Percentiles rank a stretch among this genome's conserved stretches.
These are phyloP conservation scores for Glomeris maerens DNA, from an alignment of 1,140 invertebrate genomes.

Conservation along the genomic window DNA sequence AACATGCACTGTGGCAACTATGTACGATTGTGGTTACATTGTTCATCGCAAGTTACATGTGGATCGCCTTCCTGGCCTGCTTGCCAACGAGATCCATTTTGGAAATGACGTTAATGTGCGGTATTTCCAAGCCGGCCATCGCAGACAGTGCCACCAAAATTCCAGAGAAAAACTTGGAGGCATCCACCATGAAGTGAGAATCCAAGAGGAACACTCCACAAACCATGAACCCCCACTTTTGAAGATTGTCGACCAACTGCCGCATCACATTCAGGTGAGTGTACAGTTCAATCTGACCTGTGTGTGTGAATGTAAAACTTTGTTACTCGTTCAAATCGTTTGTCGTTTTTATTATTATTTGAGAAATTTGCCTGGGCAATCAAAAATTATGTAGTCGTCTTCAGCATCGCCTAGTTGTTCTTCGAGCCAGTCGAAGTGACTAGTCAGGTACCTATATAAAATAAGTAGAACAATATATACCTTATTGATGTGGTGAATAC, in stretches of 20 bases:
- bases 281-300: conserved; percentile 92
- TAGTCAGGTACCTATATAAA: conserved; percentile 57
- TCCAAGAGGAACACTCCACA: conserved; percentile 89
- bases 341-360: too few species aligned
- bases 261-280: conserved; percentile 85
- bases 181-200: conserved; percentile 93
- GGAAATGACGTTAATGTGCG: conserved; percentile 84
- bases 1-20: conserved; percentile 4
- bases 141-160: conserved; percentile 86
- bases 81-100: conserved; percentile 91
- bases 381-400: conserved; percentile 91
- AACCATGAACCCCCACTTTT: conserved; percentile 67
- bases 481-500: not conserved
- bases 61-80: conserved; percentile 58
- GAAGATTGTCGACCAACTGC: conserved; percentile 61
- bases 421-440: conserved; percentile 82
- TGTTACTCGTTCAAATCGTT: not conserved
- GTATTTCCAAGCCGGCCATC: conserved; percentile 90
- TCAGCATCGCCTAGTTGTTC: conserved; percentile 61
- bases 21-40: not conserved
- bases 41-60: conserved; percentile 38
- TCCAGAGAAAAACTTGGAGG: conserved; percentile 86
- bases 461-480: conserved; percentile 5
- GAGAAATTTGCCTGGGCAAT: conserved; percentile 62
- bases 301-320: conserved; percentile 5